Conservation (phyloP, 53 echinoderm and acorn worm genomes). For the Arbacia lixula region DNA sequence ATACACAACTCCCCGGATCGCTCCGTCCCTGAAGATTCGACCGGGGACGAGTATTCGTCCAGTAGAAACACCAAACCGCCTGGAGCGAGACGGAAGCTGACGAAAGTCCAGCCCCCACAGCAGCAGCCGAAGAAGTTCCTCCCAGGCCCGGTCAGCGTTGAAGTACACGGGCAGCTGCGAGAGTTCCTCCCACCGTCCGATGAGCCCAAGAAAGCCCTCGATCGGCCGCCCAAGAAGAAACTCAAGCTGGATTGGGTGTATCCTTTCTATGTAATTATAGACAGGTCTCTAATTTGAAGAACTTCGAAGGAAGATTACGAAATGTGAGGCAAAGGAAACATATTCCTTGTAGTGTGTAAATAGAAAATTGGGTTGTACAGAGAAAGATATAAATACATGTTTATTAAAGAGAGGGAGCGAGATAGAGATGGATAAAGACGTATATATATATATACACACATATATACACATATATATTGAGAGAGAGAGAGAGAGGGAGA, state of each 20-base stretch:
- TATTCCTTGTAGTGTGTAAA: no score
- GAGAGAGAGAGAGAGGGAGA: no score
- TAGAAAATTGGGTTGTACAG: no score
- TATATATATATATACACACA: no score
- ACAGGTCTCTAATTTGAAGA: no score
- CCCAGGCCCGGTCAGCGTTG: constrained; percentile 66
- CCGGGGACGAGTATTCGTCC: not conserved
- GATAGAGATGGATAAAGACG: no score
- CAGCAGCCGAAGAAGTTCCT: constrained; percentile 53
- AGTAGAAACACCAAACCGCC: constrained; percentile 24
- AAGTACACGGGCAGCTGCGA: constrained; percentile 78
- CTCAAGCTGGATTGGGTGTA: constrained; percentile 99
- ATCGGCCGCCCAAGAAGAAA: constrained; percentile 74
- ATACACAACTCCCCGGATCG: constrained; percentile 35
- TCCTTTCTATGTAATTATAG: constrained; percentile 90
- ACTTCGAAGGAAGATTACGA: no score
- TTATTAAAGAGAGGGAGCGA: no score
- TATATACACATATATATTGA: no score
- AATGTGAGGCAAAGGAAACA: no score
- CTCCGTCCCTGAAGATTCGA: not conserved
- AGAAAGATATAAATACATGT: no score
- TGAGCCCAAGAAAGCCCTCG: constrained; percentile 41
- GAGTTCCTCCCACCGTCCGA: constrained; percentile 83
- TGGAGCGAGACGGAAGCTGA: constrained; percentile 28
- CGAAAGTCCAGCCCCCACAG: not conserved